Evolutionary conservation across 2,888 invertebrate genomes (phyloP), one percentile per base, ranked within the genome.

Genomic region (Microplitis manilae): DNA sequence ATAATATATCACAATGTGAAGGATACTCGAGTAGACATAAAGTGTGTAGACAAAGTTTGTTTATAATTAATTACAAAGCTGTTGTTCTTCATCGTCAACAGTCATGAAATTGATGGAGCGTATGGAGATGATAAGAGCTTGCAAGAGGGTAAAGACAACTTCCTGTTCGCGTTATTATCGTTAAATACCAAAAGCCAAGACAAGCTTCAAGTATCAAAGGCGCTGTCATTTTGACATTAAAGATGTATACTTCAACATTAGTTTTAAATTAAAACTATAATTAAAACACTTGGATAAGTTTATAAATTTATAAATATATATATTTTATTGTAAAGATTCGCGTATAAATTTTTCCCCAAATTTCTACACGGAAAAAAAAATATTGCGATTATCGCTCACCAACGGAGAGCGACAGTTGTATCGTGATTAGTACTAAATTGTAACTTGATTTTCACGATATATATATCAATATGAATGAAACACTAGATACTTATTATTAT

Each of bases 41-140:
- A 17, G 9, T 13, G 39, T 71, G n/a, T 61, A 60, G n/a, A 40
- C 15, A 8, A 20, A 64, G 64, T 73, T n/a, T 40, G 73, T 73
- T 73, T 73, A 39, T 73, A 73, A 73, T 73, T 73, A 73, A 73
- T 73, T 41, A 64, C 30, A 40, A 73, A 39, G 62, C n/a, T 64
- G 15, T 6, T 40, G 6, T 65, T 65, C 65, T 65, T 65, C 38
- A 13, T 65, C 65, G 50, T 50, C 50, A 50, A 65, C 65, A 65
- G 13, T 65, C 65, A 13, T 6, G 20, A 65, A 65, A 65, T 65
- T 65, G 65, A 65, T 30, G 65, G 30, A 38, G 65, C 13, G 13
- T 30, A 20, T 13, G 20, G 65, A 65, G 30, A 65, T 65, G 50
- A 2, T 50, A 50, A 50, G 50, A 50, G 50, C 50, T 50, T 50